phyloP scores from a whole-genome alignment of 2,113 vertebrate genomes.

The Anser cygnoides region DNA sequence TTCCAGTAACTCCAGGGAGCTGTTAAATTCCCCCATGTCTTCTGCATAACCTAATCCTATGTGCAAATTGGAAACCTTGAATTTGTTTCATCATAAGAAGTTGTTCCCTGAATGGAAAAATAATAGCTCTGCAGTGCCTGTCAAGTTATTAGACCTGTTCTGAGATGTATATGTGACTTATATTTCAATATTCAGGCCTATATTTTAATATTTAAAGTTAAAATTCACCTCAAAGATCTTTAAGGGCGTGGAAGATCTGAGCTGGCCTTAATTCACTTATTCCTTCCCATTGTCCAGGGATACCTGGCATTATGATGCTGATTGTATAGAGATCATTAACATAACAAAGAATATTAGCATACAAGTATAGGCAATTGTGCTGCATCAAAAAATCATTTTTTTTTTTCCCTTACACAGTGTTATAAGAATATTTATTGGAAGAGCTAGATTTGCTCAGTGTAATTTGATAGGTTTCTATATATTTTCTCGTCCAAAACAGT shows the following conservation, averaged over 20 bases:
- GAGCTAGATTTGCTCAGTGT: not conserved
- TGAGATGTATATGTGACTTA: accelerated
- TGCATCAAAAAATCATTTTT: not conserved
- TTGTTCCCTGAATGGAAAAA: not conserved
- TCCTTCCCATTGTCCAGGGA: not conserved
- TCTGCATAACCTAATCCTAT: not conserved
- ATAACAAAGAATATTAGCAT: not conserved
- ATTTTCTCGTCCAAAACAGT: not conserved
- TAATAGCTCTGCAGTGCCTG: not conserved
- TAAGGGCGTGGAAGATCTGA: not conserved
- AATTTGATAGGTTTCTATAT: not conserved
- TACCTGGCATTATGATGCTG: not conserved
- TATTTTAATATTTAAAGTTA: not conserved
- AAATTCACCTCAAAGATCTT: not conserved
- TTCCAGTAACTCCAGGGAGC: not conserved
- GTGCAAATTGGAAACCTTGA: not conserved
- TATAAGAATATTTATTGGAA: not conserved
- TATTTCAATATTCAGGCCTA: not conserved
- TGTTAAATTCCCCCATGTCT: accelerated
- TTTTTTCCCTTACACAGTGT: not conserved
- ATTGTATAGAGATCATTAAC: not conserved
- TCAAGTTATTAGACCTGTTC: not conserved
- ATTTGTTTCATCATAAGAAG: not conserved
- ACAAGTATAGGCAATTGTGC: not conserved
- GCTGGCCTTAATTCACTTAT: not conserved